Conservation (phyloP, 2,113 vertebrate species). For the Dipodomys spectabilis region DNA sequence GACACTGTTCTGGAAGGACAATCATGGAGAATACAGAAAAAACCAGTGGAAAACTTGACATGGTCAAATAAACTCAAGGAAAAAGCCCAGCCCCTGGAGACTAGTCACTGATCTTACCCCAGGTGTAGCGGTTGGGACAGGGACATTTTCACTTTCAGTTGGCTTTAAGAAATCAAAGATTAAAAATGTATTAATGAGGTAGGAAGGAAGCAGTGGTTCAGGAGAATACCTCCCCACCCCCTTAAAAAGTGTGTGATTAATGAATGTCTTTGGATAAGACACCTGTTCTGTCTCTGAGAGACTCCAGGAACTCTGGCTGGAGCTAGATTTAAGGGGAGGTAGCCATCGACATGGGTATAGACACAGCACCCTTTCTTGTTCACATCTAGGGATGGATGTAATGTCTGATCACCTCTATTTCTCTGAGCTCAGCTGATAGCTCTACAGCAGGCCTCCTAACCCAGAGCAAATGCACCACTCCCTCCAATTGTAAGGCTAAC, state of each 20-base stretch:
- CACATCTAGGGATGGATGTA: not conserved
- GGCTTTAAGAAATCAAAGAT: constrained; percentile 93
- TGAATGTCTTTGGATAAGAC: constrained; percentile 18
- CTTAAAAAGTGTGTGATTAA: constrained; percentile 50
- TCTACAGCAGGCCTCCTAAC: not conserved
- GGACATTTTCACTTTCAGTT: constrained; percentile 91
- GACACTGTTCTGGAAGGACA: constrained; percentile 85
- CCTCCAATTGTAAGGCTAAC: fast-evolving
- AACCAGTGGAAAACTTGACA: constrained; percentile 86
- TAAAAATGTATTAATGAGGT: constrained; percentile 74
- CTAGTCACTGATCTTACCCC: constrained; percentile 95
- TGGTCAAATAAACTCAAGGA: constrained; percentile 89
- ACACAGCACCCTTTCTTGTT: not conserved
- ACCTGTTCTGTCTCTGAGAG: constrained; percentile 41
- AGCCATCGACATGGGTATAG: not conserved
- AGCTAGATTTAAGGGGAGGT: not conserved
- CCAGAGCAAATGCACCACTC: fast-evolving
- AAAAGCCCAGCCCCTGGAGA: constrained; percentile 89
- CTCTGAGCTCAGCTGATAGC: not conserved
- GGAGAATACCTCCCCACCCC: constrained; percentile 55
- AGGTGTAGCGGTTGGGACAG: constrained; percentile 96
- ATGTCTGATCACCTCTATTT: not conserved
- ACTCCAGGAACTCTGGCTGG: not conserved
- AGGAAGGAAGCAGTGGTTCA: constrained; percentile 68
- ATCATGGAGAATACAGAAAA: constrained; percentile 86